phyloP scores from a whole-genome alignment of 2,113 vertebrate genomes.

The Erinaceus europaeus region DNA sequence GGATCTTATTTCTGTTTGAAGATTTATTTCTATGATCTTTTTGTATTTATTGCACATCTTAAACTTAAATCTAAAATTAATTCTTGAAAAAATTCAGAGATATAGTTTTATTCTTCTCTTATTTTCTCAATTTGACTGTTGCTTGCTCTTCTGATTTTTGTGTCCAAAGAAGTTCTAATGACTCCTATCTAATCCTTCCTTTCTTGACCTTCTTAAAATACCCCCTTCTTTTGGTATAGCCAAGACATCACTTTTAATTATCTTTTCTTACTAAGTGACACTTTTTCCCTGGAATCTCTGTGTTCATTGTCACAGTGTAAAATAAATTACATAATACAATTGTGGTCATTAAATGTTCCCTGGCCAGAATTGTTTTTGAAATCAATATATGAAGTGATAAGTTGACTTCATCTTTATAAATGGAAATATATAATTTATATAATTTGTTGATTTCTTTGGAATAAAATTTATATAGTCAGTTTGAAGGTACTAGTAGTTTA shows the following conservation, averaged over 20 bases:
- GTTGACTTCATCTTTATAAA: background rate
- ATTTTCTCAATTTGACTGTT: background rate
- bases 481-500: background rate
- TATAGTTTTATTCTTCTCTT: background rate
- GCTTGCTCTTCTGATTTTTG: background rate
- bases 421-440: background rate
- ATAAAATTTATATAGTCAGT: background rate
- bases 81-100: background rate
- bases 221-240: background rate
- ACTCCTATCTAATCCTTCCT: background rate
- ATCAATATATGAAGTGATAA: background rate
- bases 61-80: background rate
- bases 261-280: background rate
- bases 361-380: background rate
- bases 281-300: background rate
- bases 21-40: background rate
- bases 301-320: background rate
- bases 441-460: background rate
- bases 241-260: background rate
- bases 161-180: background rate
- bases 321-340: background rate
- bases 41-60: background rate
- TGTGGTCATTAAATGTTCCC: background rate
- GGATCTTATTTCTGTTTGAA: background rate
- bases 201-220: background rate